Evolutionary conservation across 2,888 invertebrate genomes (phyloP), one percentile per base, ranked within the genome.

Genomic region (Cremastinae sp.): DNA sequence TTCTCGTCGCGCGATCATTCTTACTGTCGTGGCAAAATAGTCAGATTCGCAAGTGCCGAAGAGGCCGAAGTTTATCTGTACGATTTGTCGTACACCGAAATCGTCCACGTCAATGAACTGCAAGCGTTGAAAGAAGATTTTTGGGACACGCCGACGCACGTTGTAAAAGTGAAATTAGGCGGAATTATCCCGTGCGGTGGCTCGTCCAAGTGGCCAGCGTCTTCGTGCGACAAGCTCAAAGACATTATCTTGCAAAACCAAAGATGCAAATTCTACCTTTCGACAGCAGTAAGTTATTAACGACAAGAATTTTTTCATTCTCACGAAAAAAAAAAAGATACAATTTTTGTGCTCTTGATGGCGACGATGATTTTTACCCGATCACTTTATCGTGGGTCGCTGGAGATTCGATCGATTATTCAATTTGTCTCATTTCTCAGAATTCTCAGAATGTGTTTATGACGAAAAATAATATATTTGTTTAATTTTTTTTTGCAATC

Each of bases 131-230:
- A 91, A 9, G 82, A 89, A 0, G 87, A 91, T 7, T 94, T 94
- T 77, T 84, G 88, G 5, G 85, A 87, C 0, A 87, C 92, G 0
- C 91, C 92, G 0, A 92, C 93, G 73, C 92, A 93, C 0, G 93
- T 93, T 0, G 90, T 93, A 18, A 92, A 92, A 79, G 94, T 96
- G 77, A 94, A 94, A 84, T 86, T 97, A 59, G 92, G 92, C 0
- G 94, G 94, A 16, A 92, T 96, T 8, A 88, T 90, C 20, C 94
- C 96, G 0, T 94, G 95, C 0, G 94, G 94, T 0, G 93, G 92
- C 0, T 90, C 91, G 0, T 80, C 82, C 0, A 91, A 91, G 20
- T 95, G 94, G 94, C 92, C 93, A 0, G 90, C 90, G 0, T 84
- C 92, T 0, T 92, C 95, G 0, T 92, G 92, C 28, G 92, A 94